Base-by-base conservation (phyloP, 2,888 invertebrate genomes). In the Pristionchus fissidentatus region DNA sequence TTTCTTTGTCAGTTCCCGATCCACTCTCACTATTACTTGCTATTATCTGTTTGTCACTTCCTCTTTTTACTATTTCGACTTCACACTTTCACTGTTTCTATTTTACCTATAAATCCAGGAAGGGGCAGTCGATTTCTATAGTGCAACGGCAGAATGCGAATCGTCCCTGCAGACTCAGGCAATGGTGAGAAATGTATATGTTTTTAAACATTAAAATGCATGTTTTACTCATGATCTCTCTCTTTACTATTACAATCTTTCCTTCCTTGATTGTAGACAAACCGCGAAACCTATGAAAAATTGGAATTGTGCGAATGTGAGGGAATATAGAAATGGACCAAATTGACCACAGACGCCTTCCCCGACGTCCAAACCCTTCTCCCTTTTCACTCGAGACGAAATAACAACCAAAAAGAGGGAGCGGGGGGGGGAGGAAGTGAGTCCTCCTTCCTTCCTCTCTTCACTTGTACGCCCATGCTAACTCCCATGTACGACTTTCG, bases 1-100 rank as follows among this genome's bases (percentile, higher is more conserved):
- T 66, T 19, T 3, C 62, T 62, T n/a, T n/a, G n/a, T n/a, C n/a
- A n/a, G n/a, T n/a, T n/a, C n/a, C n/a, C n/a, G n/a, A n/a, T 49
- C 49, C 49, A 49, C 26, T 62, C 32, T 60, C 32, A 29, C 32
- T 60, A 15, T 35, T 38, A 38, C 38, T 66, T 22, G 22, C 38
- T 66, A 38, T 66, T 66, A 66, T 66, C 62, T 66, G 62, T 66
- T 66, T 5, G 35, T 22, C 35, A 66, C 62, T 19, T 66, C 46
- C 26, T 43, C 32, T 66, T 66, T 38, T 22, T 38, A 38, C 62
- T 66, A 8, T 22, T 5, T 66, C 35, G 62, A 66, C 62, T 19
- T 66, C 46, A 26, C 41, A 66, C 38, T 66, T 38, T 22, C 32
- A 38, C 62, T 66, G 7, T 22, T 22, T 13, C 38, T 66, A 7